A percentile compares a stretch with the other conserved stretches of the same genome.
phyloP scores from a whole-genome alignment of 2,113 vertebrate genomes.

The Ceyx margarethae region DNA sequence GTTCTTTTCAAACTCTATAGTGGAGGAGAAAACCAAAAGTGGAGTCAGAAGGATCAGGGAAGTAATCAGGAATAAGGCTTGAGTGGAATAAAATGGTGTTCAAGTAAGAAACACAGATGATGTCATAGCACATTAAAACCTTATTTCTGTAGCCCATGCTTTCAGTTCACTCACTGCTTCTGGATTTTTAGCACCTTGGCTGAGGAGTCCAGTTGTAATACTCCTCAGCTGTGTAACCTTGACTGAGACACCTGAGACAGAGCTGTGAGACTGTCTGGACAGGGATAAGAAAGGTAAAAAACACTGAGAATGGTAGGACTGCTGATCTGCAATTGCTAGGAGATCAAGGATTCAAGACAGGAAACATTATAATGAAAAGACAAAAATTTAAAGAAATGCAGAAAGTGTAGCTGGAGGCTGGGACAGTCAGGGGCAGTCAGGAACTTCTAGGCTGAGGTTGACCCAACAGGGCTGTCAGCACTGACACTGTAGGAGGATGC shows the following conservation, averaged over 20 bases:
- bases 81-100: not conserved
- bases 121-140: not conserved
- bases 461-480: fast-evolving
- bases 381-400: not conserved
- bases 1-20: not conserved
- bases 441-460: not conserved
- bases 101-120: not conserved
- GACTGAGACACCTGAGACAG: not conserved
- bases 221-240: not conserved
- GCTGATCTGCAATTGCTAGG: not conserved
- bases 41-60: not conserved
- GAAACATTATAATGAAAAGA: not conserved
- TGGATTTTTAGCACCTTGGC: not conserved
- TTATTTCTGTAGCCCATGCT: not conserved
- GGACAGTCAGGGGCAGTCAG: not conserved
- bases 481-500: not conserved
- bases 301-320: not conserved
- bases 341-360: not conserved
- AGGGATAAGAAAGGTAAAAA: not conserved
- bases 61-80: not conserved
- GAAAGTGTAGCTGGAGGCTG: not conserved
- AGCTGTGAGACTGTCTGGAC: not conserved
- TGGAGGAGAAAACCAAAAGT: not conserved
- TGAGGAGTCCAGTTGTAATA: not conserved
- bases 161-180: not conserved